phyloP scores from a whole-genome alignment of 2,113 vertebrate genomes.

The Vidua chalybeata region DNA sequence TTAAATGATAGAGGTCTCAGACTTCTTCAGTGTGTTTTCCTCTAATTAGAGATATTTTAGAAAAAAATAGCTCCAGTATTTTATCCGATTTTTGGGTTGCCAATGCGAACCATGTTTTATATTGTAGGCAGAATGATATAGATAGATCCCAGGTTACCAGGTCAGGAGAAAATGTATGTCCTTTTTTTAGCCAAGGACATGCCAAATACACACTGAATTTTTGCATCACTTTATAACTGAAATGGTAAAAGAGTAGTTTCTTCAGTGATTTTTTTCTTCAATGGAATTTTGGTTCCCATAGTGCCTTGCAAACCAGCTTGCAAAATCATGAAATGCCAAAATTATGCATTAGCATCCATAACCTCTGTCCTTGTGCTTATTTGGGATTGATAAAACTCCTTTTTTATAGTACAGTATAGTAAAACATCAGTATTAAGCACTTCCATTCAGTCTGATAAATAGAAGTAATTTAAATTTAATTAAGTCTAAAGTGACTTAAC shows the following conservation, averaged over 20 bases:
- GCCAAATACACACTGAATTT: neutral
- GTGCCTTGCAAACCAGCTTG: neutral
- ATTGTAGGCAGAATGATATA: neutral
- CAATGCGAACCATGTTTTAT: neutral
- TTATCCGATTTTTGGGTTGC: neutral
- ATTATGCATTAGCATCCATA: neutral
- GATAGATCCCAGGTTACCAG: neutral
- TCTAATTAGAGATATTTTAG: neutral
- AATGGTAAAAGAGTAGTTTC: neutral
- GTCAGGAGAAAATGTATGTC: neutral
- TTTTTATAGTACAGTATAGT: neutral
- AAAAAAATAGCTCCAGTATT: neutral
- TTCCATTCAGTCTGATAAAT: constrained; percentile 3
- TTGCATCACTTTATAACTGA: neutral
- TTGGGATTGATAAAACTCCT: neutral
- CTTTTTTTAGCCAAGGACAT: neutral
- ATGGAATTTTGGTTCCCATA: neutral
- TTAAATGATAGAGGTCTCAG: neutral
- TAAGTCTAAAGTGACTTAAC: neutral
- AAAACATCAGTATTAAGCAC: neutral
- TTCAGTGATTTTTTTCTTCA: neutral
- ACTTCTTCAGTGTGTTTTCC: neutral
- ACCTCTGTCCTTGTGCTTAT: neutral
- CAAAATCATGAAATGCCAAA: neutral
- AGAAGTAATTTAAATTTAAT: constrained; percentile 28